phyloP scores from a whole-genome alignment of 1,140 invertebrate genomes.

The Theocolax elegans region DNA sequence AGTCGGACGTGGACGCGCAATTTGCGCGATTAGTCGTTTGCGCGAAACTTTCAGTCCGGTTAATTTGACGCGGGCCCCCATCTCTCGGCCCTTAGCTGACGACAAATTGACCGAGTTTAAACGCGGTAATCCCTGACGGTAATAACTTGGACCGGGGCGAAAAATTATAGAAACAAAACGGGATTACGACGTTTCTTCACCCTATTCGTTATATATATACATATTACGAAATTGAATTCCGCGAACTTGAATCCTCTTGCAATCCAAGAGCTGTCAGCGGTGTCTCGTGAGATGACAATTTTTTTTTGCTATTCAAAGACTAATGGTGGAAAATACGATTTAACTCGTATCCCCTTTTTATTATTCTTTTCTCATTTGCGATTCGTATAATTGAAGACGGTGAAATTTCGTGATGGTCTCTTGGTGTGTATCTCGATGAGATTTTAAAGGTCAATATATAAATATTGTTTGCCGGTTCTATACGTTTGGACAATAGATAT shows the following conservation, averaged over 20 bases:
- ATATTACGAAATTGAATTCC: constrained; percentile 12
- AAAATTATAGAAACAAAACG: not conserved
- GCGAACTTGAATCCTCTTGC: not conserved
- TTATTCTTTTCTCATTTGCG: too few species aligned
- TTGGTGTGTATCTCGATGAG: too few species aligned
- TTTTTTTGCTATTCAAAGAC: not conserved
- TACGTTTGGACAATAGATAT: too few species aligned
- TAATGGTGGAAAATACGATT: not conserved
- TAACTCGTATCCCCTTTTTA: not conserved
- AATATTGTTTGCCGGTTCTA: too few species aligned
- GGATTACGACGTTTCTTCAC: not conserved
- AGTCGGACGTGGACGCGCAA: constrained; percentile 10
- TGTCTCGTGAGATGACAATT: not conserved
- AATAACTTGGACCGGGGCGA: constrained; percentile 6
- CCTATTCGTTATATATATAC: too few species aligned
- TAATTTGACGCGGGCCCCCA: constrained; percentile 26
- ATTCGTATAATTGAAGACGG: too few species aligned
- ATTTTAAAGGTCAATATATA: too few species aligned
- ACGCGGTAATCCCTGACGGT: constrained; percentile 7
- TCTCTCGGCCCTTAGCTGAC: too few species aligned
- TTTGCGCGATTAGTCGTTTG: constrained; percentile 22
- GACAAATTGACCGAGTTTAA: constrained; percentile 28
- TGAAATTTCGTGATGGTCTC: too few species aligned
- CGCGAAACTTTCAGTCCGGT: constrained; percentile 17
- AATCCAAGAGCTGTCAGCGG: not conserved